Base-by-base conservation (phyloP, 2,888 invertebrate genomes). In the Nemotelus nigrinus region DNA sequence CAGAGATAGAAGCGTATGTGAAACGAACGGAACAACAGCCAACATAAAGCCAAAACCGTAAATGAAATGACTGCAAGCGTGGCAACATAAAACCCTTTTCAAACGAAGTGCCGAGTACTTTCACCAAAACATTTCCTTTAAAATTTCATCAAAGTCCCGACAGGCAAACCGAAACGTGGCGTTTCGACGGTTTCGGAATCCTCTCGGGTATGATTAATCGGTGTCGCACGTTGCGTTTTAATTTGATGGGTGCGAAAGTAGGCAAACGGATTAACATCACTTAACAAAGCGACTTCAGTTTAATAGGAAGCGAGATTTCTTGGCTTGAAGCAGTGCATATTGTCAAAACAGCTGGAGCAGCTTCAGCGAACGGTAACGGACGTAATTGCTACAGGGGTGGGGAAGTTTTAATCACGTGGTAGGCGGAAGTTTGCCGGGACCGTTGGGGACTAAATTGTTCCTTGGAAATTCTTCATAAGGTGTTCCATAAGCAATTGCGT, bases 211-310 rank as follows among this genome's bases (percentile, higher is more conserved):
- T 74, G 74, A 74, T 74, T 63, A 74, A 74, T 74, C 74, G 25
- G 63, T 74, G 74, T 74, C 74, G 60, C 74, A 74, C 74, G 60
- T 74, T 74, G 74, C 60, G 74, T 63, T 60, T 74, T 74, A 74
- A 74, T 74, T 74, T 74, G 74, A 60, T 74, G 74, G 47, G 60
- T 74, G 60, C 60, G 5, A 39, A 48, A 60, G 55, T 71, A 41
- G 74, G 74, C 47, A 60, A 47, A 45, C 45, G 47, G 60, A 74
- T 74, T 74, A 74, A 74, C 74, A 48, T 2, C 41, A 48, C 47
- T 74, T 63, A 39, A 58, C 5, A 2, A 53, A 55, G 5, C 25
- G 25, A 50, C 39, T 45, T 44, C n/a, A 25, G 2, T 72, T 72
- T 25, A 44, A 72, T 58, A 25, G 25, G 47, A 41, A 43, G 47